Evolutionary conservation across 2,113 vertebrate genomes (phyloP).

Genomic region (Triplophysa rosa): DNA sequence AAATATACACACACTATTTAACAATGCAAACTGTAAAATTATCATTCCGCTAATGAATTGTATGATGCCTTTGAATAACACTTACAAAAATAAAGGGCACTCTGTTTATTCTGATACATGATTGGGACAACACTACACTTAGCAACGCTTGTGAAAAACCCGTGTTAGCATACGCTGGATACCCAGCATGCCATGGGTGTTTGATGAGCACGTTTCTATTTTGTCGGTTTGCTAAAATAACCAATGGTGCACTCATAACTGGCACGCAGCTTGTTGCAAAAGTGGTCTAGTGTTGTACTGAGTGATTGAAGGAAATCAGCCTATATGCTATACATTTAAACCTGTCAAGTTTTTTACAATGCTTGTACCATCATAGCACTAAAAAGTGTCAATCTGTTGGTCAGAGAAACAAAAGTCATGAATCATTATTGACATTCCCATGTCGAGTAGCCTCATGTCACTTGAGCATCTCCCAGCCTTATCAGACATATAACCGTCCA

Average conservation of each 20-base stretch:
- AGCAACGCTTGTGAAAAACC: slow-evolving; percentile 58
- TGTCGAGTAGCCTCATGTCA: slow-evolving; percentile 45
- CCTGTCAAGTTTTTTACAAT: too few relatives aligned
- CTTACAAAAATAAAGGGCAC: slow-evolving; percentile 42
- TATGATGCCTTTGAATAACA: slow-evolving; percentile 35
- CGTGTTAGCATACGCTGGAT: slow-evolving; percentile 63
- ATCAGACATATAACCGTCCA: slow-evolving; percentile 47
- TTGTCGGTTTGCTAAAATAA: slow-evolving; percentile 76
- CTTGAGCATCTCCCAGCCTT: slow-evolving; percentile 51
- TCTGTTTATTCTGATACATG: slow-evolving; percentile 57
- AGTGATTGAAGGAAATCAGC: neutral
- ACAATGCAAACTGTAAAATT: slow-evolving; percentile 9
- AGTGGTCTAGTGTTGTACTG: slow-evolving; percentile 44
- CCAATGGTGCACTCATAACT: slow-evolving; percentile 61
- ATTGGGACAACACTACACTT: slow-evolving; percentile 59
- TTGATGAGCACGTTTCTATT: slow-evolving; percentile 68
- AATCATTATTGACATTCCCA: slow-evolving; percentile 52
- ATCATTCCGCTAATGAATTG: slow-evolving; percentile 19
- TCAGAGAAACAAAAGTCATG: neutral
- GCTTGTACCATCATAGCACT: too few relatives aligned
- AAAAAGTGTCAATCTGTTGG: too few relatives aligned
- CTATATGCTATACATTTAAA: neutral
- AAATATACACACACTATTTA: slow-evolving; percentile 37
- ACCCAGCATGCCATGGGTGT: slow-evolving; percentile 66
- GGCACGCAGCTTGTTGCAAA: slow-evolving; percentile 51